Base-by-base conservation (phyloP, 2,888 invertebrate genomes). In the Conops quadrifasciatus region DNA sequence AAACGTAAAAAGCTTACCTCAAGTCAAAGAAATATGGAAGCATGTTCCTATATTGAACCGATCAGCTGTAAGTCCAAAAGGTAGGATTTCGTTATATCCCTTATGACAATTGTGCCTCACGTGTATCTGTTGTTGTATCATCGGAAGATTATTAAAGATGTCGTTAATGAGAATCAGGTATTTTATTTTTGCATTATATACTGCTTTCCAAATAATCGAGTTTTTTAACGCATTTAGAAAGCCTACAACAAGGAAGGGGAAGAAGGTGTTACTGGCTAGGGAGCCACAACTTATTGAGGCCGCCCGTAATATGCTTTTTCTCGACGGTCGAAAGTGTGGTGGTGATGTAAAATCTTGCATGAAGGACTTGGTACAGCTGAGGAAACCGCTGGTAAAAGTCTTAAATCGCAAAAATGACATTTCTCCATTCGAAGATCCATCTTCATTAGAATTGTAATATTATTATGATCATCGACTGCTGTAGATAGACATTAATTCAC, bases 261-360 rank as follows among this genome's bases (percentile, higher is more conserved):
- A 97, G 85, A 92, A 94, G 79, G 90, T 92, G 19, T 86, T 98
- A 66, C 87, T 93, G 67, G 90, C 92, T 15, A 90, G 91, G 76
- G 96, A 94, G 80, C 94, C 98, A 0, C 95, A 97, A 84, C 86
- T 97, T 0, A 88, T 94, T 72, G 98, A 98, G 88, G 93, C 94
- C 78, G 89, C 92, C 0, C 97, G 98, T 82, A 91, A 90, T 80
- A 90, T 93, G 60, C 84, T 98, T 74, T 94, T 96, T 81, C 88
- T 97, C 36, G 92, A 93, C 84, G 98, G 97, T 24, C 90, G 93
- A 2, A 94, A 94, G 81, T 89, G 93, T 79, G 90, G 93, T 72
- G 91, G 93, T 60, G 88, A 88, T 56, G 89, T 92, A 0, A 88
- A 91, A 70, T 88, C 90, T 73, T 89, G 93, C 49, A 87, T 97